phyloP scores from a whole-genome alignment of 2,113 vertebrate species.

The Cyanoderma ruficeps region DNA sequence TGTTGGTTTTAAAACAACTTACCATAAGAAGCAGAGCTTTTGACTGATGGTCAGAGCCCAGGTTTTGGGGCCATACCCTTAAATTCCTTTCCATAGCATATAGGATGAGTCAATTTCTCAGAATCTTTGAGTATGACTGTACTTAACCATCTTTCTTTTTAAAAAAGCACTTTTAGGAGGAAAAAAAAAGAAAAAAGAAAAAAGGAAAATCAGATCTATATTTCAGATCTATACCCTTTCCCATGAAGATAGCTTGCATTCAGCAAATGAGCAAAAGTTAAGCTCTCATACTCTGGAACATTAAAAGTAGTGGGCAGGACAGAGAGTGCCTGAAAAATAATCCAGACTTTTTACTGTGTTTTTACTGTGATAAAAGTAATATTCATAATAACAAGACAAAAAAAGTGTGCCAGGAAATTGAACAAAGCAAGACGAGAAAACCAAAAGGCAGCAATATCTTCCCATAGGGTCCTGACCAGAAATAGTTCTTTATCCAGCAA shows the following conservation, averaged over 20 bases:
- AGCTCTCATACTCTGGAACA: background rate
- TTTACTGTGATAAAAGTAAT: background rate
- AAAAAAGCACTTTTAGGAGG: background rate
- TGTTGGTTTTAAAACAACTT: conserved; percentile 23
- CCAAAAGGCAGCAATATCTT: background rate
- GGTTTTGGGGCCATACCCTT: background rate
- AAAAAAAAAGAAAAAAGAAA: background rate
- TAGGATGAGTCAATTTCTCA: background rate
- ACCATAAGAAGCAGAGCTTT: background rate
- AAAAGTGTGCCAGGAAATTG: background rate
- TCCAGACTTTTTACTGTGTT: background rate
- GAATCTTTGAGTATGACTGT: background rate
- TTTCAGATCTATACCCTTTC: background rate
- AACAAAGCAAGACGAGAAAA: background rate
- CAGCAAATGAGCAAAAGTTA: background rate
- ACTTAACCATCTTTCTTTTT: background rate
- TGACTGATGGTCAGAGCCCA: background rate
- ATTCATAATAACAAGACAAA: background rate
- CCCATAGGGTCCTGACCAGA: background rate
- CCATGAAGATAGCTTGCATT: background rate
- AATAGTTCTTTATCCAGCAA: background rate
- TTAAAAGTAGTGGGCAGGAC: background rate
- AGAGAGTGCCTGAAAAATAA: background rate
- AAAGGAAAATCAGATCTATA: background rate
- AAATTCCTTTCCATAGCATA: background rate